These are phyloP conservation scores for Heliocidaris tuberculata DNA, from an alignment of 35 echinoderm and acorn worm genomes.

Conservation along the genomic window DNA sequence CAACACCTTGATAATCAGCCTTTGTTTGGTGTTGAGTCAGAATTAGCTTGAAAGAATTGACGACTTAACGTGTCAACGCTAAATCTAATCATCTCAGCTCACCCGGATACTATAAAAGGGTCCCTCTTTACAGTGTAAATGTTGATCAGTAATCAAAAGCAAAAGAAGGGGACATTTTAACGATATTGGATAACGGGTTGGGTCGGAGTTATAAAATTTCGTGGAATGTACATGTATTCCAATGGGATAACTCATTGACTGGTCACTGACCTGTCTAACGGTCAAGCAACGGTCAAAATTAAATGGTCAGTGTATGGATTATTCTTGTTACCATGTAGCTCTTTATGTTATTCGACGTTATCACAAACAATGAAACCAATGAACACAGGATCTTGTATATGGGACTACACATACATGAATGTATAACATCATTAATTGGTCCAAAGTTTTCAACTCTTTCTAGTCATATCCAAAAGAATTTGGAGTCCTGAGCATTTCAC, in stretches of 20 bases:
- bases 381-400: too few relatives aligned
- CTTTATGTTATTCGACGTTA: too few relatives aligned
- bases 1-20: not conserved
- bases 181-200: constrained; percentile 3
- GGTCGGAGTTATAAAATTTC: not conserved
- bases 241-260: not conserved
- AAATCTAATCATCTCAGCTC: not conserved
- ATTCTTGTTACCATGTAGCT: too few relatives aligned
- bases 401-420: too few relatives aligned
- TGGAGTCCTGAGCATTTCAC: too few relatives aligned
- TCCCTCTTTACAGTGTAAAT: not conserved
- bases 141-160: not conserved
- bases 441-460: too few relatives aligned
- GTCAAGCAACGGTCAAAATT: not conserved
- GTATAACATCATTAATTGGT: too few relatives aligned
- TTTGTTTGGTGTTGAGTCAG: not conserved
- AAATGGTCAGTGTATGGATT: too few relatives aligned
- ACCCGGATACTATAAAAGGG: not conserved
- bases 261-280: not conserved
- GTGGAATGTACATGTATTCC: not conserved
- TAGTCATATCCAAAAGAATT: too few relatives aligned
- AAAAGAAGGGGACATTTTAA: not conserved
- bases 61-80: not conserved
- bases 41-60: not conserved
- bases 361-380: too few relatives aligned